Percentiles rank a stretch among this genome's conserved stretches.
Evolutionary conservation across 2,113 vertebrate genomes (phyloP).

Genomic region (Arvicanthis niloticus): DNA sequence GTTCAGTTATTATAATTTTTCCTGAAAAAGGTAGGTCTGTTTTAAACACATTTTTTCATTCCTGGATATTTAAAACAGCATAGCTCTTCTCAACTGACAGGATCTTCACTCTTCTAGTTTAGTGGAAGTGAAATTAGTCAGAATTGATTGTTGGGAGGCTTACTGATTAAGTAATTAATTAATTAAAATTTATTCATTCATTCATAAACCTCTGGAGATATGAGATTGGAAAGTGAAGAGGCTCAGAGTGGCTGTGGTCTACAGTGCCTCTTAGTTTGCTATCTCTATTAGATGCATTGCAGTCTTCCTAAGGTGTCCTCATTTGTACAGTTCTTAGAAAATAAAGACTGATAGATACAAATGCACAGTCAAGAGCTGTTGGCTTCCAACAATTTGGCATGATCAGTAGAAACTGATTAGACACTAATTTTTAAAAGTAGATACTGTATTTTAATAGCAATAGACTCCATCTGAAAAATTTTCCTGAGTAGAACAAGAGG

Average conservation of each 20-base stretch:
- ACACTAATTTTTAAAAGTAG: background rate
- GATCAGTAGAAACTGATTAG: background rate
- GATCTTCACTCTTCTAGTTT: background rate
- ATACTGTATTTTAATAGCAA: background rate
- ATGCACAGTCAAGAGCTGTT: background rate
- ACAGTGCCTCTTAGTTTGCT: slow-evolving; percentile 25
- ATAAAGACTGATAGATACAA: background rate
- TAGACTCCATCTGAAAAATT: background rate
- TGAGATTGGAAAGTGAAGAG: slow-evolving; percentile 69
- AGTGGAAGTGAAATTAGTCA: slow-evolving; percentile 63
- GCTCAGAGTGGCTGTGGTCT: slow-evolving; percentile 37
- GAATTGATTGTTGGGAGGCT: slow-evolving; percentile 75
- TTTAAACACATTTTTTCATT: background rate
- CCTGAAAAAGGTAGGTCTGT: background rate
- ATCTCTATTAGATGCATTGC: background rate
- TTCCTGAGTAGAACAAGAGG: background rate
- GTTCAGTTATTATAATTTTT: background rate
- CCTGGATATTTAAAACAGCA: background rate
- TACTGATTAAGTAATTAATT: slow-evolving; percentile 76
- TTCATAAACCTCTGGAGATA: slow-evolving; percentile 62
- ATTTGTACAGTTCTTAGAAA: background rate
- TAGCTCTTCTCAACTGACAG: background rate
- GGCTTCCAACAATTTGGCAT: background rate
- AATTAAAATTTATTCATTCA: slow-evolving; percentile 79
- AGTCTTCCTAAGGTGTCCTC: background rate